Percentiles rank a stretch among this genome's conserved stretches.
These are phyloP conservation scores for Trissoscelio sp. DNA, from an alignment of 2,888 invertebrate species.

Conservation along the genomic window DNA sequence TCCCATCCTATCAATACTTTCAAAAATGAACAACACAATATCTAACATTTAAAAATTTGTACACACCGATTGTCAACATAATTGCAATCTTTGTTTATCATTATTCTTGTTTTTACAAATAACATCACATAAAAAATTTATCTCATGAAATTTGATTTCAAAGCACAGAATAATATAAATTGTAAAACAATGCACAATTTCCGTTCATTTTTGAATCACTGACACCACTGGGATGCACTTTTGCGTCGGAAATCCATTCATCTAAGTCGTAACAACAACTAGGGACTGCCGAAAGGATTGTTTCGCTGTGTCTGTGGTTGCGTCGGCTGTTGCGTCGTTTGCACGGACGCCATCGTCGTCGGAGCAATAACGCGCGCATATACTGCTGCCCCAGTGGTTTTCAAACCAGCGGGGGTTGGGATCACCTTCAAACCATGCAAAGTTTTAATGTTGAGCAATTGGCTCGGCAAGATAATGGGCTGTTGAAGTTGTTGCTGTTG, in stretches of 20 bases:
- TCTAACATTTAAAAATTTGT: constrained; percentile 26
- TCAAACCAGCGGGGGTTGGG: constrained; percentile 80
- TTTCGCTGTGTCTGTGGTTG: constrained; percentile 60
- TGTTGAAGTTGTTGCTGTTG: constrained; percentile 76
- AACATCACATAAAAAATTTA: background rate
- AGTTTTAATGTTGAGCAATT: constrained; percentile 81
- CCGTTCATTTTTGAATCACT: constrained; percentile 18
- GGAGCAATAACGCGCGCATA: constrained; percentile 82
- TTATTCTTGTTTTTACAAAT: too few relatives aligned
- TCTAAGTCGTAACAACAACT: constrained; percentile 37
- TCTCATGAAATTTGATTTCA: background rate
- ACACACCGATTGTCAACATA: background rate
- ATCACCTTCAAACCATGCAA: constrained; percentile 82
- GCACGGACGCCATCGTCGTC: constrained; percentile 77
- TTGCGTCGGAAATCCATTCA: constrained; percentile 4
- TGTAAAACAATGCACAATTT: constrained; percentile 6
- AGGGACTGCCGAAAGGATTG: constrained; percentile 62
- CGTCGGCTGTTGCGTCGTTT: constrained; percentile 61
- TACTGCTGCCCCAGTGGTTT: constrained; percentile 81
- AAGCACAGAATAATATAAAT: background rate
- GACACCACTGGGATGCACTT: constrained; percentile 6
- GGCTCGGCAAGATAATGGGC: constrained; percentile 81
- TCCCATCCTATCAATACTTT: constrained; percentile 4
- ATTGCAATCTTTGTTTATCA: background rate
- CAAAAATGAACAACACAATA: constrained; percentile 15